Evolutionary conservation across 2,113 vertebrate species (phyloP).

Genomic region (Albula glossodonta): DNA sequence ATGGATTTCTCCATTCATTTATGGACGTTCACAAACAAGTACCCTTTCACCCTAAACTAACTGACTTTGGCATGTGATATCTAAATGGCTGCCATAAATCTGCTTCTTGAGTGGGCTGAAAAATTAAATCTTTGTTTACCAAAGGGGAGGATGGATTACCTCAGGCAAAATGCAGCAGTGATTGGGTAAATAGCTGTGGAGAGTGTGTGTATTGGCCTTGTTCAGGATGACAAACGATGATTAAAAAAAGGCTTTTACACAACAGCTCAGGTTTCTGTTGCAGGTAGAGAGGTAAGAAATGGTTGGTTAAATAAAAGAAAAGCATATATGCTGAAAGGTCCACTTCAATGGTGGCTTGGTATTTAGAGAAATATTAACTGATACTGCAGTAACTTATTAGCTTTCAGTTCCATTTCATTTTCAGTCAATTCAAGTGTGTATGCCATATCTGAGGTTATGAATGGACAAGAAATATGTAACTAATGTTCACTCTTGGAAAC

Average conservation of each 20-base stretch:
- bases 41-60: constrained; percentile 16
- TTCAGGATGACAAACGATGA: constrained; percentile 21
- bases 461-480: background rate
- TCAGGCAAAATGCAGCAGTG: constrained; percentile 10
- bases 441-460: background rate
- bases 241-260: constrained; percentile 25
- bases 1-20: background rate
- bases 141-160: constrained; percentile 24
- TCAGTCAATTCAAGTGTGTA: background rate
- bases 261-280: background rate
- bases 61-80: constrained; percentile 21
- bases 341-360: background rate
- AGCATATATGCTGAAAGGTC: background rate
- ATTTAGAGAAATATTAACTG: constrained; percentile 8
- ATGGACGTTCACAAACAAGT: background rate
- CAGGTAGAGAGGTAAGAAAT: background rate
- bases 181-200: constrained; percentile 17
- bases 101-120: constrained; percentile 24
- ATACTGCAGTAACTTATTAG: constrained; percentile 4
- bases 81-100: constrained; percentile 30
- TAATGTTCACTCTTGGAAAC: background rate
- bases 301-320: background rate
- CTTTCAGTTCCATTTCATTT: background rate
- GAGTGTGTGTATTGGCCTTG: background rate
- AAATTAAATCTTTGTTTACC: constrained; percentile 32